Evolutionary conservation across 2,888 invertebrate species (phyloP).

Genomic region (Chydorus sphaericus): DNA sequence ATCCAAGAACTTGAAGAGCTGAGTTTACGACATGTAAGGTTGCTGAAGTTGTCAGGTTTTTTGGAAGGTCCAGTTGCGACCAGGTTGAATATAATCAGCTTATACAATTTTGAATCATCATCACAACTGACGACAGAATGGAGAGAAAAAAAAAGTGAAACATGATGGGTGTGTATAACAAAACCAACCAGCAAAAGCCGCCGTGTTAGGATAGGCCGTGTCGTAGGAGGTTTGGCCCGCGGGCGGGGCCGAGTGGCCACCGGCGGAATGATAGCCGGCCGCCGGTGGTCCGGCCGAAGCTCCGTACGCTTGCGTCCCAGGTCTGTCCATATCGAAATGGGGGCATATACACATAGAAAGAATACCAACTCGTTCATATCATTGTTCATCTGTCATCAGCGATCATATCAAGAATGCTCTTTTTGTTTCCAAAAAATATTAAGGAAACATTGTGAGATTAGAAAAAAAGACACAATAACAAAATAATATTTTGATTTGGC

Average conservation of each 20-base stretch:
- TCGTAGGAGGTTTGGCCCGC: constrained; percentile 14
- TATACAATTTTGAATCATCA: too few species aligned
- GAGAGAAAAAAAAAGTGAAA: background rate
- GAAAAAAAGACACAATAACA: background rate
- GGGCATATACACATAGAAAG: too few species aligned
- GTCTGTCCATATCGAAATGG: constrained; percentile 1
- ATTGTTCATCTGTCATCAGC: constrained; percentile 6
- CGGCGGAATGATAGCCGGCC: constrained; percentile 5
- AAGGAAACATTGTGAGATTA: background rate
- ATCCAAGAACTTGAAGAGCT: background rate
- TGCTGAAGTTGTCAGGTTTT: constrained; percentile 4
- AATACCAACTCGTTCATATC: background rate
- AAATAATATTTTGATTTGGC: background rate
- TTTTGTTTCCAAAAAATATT: background rate
- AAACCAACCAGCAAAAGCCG: constrained; percentile 13
- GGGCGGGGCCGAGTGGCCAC: constrained; percentile 10
- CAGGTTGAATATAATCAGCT: too few species aligned
- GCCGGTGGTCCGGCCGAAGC: constrained; percentile 8
- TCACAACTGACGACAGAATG: background rate
- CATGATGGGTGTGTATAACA: background rate
- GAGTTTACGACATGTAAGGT: background rate
- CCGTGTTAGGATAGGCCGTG: constrained; percentile 15
- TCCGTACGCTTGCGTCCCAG: constrained; percentile 13
- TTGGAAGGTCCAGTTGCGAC: too few species aligned
- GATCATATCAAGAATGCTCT: constrained; percentile 2